Percentiles rank a stretch among this genome's conserved stretches.
Conservation (phyloP, 2,888 invertebrate species). For the Pseudococcus jackbeardsleyi region DNA sequence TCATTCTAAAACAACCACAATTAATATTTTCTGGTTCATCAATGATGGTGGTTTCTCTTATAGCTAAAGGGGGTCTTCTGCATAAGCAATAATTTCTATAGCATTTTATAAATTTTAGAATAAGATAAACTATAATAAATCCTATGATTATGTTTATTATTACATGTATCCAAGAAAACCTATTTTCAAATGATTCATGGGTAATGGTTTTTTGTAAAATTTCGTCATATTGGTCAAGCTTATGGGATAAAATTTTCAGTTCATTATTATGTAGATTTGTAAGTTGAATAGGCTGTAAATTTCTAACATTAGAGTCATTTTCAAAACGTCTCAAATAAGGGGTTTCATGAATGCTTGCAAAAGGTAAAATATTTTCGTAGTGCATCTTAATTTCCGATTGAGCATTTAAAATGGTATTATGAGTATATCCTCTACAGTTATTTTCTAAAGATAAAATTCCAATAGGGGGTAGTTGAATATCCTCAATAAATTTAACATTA, state of each 20-base stretch:
- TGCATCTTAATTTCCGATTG: neutral
- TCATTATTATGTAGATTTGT: neutral
- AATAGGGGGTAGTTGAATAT: neutral
- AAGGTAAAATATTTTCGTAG: neutral
- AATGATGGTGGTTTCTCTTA: too few relatives aligned
- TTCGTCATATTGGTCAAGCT: constrained; percentile 4
- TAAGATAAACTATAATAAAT: neutral
- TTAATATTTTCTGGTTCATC: neutral
- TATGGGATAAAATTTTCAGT: neutral
- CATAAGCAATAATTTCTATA: neutral
- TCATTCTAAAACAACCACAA: neutral
- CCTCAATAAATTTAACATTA: neutral
- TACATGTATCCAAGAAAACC: neutral
- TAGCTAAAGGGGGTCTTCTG: neutral
- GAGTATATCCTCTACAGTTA: neutral
- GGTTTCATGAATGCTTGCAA: neutral
- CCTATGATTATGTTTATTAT: neutral
- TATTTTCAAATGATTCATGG: neutral
- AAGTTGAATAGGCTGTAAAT: neutral
- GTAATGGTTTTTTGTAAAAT: neutral
- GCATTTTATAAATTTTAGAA: neutral
- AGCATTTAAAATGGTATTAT: neutral
- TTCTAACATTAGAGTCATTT: neutral
- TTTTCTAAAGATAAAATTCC: neutral
- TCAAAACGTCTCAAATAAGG: neutral